phyloP scores from a whole-genome alignment of 2,888 invertebrate species.

The Cheilosia soror region DNA sequence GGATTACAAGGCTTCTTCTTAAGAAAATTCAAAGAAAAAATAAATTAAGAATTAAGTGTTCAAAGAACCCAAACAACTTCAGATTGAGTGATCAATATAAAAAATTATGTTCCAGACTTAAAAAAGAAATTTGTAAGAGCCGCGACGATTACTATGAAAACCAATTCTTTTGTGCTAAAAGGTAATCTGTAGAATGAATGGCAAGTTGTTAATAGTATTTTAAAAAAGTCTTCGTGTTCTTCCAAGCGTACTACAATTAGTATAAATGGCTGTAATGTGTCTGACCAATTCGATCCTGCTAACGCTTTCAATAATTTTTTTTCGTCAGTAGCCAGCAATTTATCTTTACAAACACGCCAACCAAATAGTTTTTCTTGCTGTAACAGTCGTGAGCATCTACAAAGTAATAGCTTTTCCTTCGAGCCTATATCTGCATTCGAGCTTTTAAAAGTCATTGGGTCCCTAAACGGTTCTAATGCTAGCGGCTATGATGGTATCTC shows the following conservation, averaged over 20 bases:
- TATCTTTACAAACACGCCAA: background rate
- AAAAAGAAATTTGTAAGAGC: too few species aligned
- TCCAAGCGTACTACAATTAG: background rate
- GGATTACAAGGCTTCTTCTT: background rate
- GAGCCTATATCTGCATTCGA: too few species aligned
- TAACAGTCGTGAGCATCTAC: background rate
- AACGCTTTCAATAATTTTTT: background rate
- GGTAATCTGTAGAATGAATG: background rate
- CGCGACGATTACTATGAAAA: too few species aligned
- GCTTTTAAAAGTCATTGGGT: background rate
- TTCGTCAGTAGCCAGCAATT: too few species aligned
- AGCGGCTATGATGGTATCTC: background rate
- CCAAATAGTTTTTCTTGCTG: background rate
- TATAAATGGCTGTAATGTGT: background rate
- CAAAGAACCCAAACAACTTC: background rate
- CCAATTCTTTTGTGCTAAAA: too few species aligned
- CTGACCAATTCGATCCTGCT: background rate
- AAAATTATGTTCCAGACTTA: background rate
- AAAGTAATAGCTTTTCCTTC: background rate
- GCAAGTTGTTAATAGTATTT: background rate
- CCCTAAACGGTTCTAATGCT: background rate
- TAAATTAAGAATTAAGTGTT: conserved; percentile 3
- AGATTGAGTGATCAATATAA: background rate
- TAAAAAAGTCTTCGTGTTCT: background rate
- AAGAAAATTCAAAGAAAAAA: conserved; percentile 1